Evolutionary conservation across 2,797 vertebrate genomes (phyloP), one percentile per base, ranked within the genome.

Genomic region (Acridotheres tristis): DNA sequence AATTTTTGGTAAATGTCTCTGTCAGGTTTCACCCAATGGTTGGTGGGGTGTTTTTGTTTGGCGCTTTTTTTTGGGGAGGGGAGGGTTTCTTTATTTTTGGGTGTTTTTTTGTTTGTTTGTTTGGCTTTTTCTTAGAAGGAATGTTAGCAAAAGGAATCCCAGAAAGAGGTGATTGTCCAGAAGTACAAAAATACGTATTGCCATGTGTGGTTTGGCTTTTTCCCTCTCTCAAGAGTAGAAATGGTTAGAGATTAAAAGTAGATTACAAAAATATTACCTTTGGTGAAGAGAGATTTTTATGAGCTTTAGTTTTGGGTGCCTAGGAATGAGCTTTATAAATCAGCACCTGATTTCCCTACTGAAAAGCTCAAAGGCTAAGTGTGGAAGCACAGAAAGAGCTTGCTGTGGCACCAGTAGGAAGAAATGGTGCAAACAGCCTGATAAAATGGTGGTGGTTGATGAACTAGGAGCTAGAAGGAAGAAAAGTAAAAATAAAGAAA

Each of bases 321-420:
- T 58, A 89, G 86, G 55, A 68, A 71, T 58, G 38, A 83, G 73
- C 51, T 94, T 93, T 91, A 80, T 94, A 82, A 93, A 95, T 95
- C 85, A 77, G n/a, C 65, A 83, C 55, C 58, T 76, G 20, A 87
- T 94, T 92, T 94, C 73, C 71, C 72, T 79, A 23, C 62, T 81
- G 79, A 96, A 78, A 87, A 88, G 27, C 45, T 92, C 43, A 77
- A 92, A 91, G n/a, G 32, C 45, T 85, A 40, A 47, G 69, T 81
- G 58, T 9, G 5, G 59, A 89, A 78, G 65, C 48, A 65, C 43
- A 68, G 55, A 27, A 78, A 58, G 74, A 36, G 53, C 68, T 76
- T 87, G 25, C 76, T 89, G 57, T 77, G 65, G 34, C 26, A 43
- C 21, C 51, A 75, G 45, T 77, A 76, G 74, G 74, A 93, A 76